phyloP scores from a whole-genome alignment of 2,797 vertebrate species.

The Crenuchus spilurus region DNA sequence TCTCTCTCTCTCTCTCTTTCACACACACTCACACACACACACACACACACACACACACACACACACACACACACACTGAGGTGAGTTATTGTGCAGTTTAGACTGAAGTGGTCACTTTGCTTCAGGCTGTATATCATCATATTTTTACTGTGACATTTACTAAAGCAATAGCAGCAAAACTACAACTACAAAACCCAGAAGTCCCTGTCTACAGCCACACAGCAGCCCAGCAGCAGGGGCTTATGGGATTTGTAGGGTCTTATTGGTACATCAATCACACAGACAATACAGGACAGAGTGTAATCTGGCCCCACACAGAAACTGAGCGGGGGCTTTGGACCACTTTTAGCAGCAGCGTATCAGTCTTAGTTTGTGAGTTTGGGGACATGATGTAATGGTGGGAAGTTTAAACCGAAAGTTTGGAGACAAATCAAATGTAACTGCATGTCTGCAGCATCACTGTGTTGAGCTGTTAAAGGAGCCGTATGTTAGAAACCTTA shows the following conservation, averaged over 20 bases:
- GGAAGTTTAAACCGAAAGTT: not conserved
- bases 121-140: conserved; percentile 1
- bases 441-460: too few relatives aligned
- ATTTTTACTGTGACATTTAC: conserved; percentile 9
- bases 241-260: conserved; percentile 33
- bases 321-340: not conserved
- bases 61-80: not conserved
- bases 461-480: too few relatives aligned
- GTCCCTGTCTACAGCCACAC: not conserved
- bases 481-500: too few relatives aligned
- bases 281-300: not conserved
- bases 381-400: not conserved
- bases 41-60: not conserved
- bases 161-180: not conserved
- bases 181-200: not conserved
- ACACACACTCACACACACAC: not conserved
- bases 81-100: not conserved
- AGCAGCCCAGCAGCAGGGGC: not conserved
- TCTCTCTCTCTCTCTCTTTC: not conserved
- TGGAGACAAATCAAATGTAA: not conserved
- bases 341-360: not conserved
- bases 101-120: not conserved
- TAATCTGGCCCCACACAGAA: not conserved
- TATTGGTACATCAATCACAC: conserved; percentile 30
- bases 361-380: not conserved